Conservation (phyloP, 2,797 vertebrate genomes). For the Melanotaenia pygmaea region DNA sequence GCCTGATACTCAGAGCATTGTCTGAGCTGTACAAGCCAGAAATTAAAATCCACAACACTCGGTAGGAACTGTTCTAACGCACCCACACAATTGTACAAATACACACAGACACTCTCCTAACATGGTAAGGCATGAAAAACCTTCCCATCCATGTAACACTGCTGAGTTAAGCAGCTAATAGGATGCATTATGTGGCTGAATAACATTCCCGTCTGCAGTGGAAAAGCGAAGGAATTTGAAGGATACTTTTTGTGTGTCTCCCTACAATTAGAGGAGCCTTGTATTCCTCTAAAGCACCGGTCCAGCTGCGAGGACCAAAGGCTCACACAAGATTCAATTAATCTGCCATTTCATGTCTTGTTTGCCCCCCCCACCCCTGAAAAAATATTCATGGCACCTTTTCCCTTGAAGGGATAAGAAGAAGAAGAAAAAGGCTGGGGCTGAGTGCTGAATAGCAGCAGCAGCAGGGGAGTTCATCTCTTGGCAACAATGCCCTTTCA, state of each 20-base stretch:
- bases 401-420: constrained; percentile 79
- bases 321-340: constrained; percentile 95
- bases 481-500: constrained; percentile 85
- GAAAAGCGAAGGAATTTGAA: constrained; percentile 95
- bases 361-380: constrained; percentile 74
- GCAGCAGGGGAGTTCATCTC: constrained; percentile 89
- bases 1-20: constrained; percentile 21
- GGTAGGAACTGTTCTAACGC: constrained; percentile 35
- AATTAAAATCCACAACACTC: constrained; percentile 52
- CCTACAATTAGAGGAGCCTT: constrained; percentile 92
- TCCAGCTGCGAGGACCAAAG: constrained; percentile 91
- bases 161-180: constrained; percentile 98
- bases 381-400: constrained; percentile 86
- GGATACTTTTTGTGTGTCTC: constrained; percentile 95
- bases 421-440: constrained; percentile 84
- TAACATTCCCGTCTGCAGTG: constrained; percentile 90
- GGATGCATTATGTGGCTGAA: constrained; percentile 91
- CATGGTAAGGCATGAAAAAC: constrained; percentile 79
- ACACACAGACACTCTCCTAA: constrained; percentile 2
- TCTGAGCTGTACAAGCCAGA: constrained; percentile 44
- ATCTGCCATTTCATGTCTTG: constrained; percentile 94
- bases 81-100: constrained; percentile 33
- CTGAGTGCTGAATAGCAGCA: constrained; percentile 86
- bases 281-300: constrained; percentile 91
- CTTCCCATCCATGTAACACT: constrained; percentile 88